Base-by-base conservation (phyloP, 2,113 vertebrate species). In the Entomyzon cyanotis region DNA sequence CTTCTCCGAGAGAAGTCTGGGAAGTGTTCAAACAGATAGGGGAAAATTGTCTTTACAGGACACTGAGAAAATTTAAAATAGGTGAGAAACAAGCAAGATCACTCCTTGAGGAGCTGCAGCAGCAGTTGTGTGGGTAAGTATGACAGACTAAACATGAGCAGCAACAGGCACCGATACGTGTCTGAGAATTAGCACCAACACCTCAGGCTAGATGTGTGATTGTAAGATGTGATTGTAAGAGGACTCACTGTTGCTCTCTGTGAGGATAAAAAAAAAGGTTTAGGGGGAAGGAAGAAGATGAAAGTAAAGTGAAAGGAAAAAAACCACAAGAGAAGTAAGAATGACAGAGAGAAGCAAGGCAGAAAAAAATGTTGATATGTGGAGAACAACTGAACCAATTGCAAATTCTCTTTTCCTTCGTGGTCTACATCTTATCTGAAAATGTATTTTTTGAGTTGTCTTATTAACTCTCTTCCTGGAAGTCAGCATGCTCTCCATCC, bases 351-450 rank as follows among this genome's bases (percentile, higher is more conserved):
- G 7, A 71, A 64, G 8, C 6, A 39, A 75, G 8, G 3, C 11
- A 3, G 3, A 0, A 8, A 27, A 27, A 60, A 23, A 16, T 17
- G 4, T 10, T 47, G 15, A 35, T 39, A 47, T 7, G 22, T 27
- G 44, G 11, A 84, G 24, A 85, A 87, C 3, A 71, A 39, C 9
- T 17, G 20, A 91, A 50, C 4, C 16, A 52, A 46, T 19, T 10
- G 11, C 2, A 87, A 65, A 49, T 63, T 82, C 2, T 60, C 7
- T 41, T 87, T 87, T 87, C 6, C 13, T 63, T 79, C 42, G 15
- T 12, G 4, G 31, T 13, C 25, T 49, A 8, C 9, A 22, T 91
- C 4, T 11, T 42, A 25, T 19, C 12, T 79, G 47, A 85, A 93
- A 76, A 56, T 9, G 4, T 64, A 10, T 0, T n/a, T 74, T 70